A percentile compares a stretch with the other conserved stretches of the same genome.
Evolutionary conservation across 2,113 vertebrate species (phyloP).

Genomic region (Gymnocephalus cernua): DNA sequence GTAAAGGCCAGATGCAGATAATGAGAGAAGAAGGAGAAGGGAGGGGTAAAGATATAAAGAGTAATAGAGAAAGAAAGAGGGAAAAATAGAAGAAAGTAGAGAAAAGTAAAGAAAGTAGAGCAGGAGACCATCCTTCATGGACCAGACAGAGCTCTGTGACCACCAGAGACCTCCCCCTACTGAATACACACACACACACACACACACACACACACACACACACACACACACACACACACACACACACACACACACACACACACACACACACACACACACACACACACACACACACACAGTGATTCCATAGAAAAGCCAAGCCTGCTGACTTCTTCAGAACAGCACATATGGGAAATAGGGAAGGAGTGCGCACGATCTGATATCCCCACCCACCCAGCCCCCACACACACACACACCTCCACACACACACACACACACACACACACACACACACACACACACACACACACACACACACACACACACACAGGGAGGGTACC

Average conservation of each 20-base stretch:
- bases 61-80: neutral
- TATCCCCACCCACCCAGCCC: slow-evolving; percentile 31
- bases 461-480: slow-evolving; percentile 7
- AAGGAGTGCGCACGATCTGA: slow-evolving; percentile 18
- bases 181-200: slow-evolving; percentile 5
- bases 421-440: slow-evolving; percentile 30
- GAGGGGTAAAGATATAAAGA: neutral
- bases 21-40: neutral
- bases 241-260: slow-evolving; percentile 31
- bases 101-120: slow-evolving; percentile 18
- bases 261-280: neutral
- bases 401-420: neutral
- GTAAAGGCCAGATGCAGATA: neutral
- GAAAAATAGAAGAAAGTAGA: slow-evolving; percentile 11
- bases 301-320: no score
- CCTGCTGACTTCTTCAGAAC: no score
- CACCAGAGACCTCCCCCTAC: slow-evolving; percentile 42
- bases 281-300: no score
- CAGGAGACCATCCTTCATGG: slow-evolving; percentile 46
- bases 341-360: no score
- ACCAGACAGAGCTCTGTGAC: slow-evolving; percentile 31
- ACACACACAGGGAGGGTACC: slow-evolving; percentile 17
- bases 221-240: slow-evolving; percentile 33
- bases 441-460: slow-evolving; percentile 36
- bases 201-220: slow-evolving; percentile 37